These are phyloP conservation scores for Trinectes maculatus DNA, from an alignment of 2,113 vertebrate species.

Conservation along the genomic window DNA sequence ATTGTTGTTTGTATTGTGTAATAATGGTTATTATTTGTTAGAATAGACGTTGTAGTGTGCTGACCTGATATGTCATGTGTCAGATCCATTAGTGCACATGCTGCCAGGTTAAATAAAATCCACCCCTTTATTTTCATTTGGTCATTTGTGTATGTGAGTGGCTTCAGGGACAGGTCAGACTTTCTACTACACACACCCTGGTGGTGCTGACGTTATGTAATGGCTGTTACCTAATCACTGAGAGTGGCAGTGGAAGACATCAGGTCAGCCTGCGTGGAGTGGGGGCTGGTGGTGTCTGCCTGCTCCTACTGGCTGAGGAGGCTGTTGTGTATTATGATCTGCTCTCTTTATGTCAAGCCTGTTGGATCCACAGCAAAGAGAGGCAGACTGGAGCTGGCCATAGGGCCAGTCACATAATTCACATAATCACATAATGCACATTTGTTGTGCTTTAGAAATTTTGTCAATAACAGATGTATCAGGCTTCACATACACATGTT, in stretches of 20 bases:
- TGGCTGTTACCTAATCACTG: conserved; percentile 77
- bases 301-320: conserved; percentile 31
- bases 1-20: background rate
- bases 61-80: background rate
- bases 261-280: conserved; percentile 67
- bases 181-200: conserved; percentile 58
- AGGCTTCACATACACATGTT: too few relatives aligned
- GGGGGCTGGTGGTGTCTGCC: conserved; percentile 27
- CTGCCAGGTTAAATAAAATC: background rate
- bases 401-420: too few relatives aligned
- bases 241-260: conserved; percentile 65
- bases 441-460: too few relatives aligned
- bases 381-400: background rate
- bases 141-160: conserved; percentile 9
- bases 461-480: too few relatives aligned
- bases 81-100: background rate
- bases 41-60: too few relatives aligned
- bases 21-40: background rate
- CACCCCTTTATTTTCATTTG: background rate
- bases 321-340: conserved; percentile 15
- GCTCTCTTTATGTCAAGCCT: conserved; percentile 39
- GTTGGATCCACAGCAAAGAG: conserved; percentile 1
- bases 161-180: conserved; percentile 31
- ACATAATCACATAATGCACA: too few relatives aligned
- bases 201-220: conserved; percentile 78